Conservation (phyloP, 2,797 vertebrate genomes). For the Sciaenops ocellatus region DNA sequence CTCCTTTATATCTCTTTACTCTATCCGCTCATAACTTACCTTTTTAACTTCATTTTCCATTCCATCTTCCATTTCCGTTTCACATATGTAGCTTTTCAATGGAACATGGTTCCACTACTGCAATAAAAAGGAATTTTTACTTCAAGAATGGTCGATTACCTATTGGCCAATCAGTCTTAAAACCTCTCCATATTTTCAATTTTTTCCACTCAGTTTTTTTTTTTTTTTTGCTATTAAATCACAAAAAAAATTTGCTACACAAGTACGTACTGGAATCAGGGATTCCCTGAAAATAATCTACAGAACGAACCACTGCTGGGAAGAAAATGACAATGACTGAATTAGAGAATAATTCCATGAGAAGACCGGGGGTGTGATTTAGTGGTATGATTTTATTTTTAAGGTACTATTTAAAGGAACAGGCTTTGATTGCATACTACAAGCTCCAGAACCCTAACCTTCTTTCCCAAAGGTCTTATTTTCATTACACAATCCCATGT, state of each 20-base stretch:
- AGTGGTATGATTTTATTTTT: not conserved
- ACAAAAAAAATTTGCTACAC: not conserved
- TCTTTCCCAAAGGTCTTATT: not conserved
- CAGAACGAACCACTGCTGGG: not conserved
- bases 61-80: constrained; percentile 16
- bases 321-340: not conserved
- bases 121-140: not conserved
- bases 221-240: not conserved
- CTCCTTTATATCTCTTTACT: constrained; percentile 29
- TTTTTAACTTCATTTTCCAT: constrained; percentile 11
- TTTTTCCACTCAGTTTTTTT: too few species aligned
- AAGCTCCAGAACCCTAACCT: not conserved
- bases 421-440: not conserved
- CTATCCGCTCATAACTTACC: constrained; percentile 10
- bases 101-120: not conserved
- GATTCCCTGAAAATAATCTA: not conserved
- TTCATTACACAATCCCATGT: not conserved
- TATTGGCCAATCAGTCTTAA: not conserved
- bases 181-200: not conserved
- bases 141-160: not conserved
- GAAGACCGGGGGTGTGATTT: not conserved
- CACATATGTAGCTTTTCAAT: not conserved
- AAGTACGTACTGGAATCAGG: not conserved
- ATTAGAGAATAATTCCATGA: not conserved
- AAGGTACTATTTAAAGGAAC: not conserved